Evolutionary conservation across 2,888 invertebrate species (phyloP).

Genomic region (Venustoraphidia nigricollis): DNA sequence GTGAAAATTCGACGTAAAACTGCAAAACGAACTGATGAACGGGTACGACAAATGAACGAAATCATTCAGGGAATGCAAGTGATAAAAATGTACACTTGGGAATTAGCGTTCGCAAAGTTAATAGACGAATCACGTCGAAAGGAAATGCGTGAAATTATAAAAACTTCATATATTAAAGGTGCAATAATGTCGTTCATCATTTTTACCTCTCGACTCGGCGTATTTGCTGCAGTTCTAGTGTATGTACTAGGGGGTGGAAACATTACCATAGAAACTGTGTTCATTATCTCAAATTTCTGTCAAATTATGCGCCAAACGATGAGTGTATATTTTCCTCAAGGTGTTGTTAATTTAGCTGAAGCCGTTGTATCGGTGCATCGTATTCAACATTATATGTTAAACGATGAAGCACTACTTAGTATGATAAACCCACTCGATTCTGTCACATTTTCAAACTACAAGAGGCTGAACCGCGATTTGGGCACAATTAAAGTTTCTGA

Average conservation of each 20-base stretch:
- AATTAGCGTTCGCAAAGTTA: conserved; percentile 61
- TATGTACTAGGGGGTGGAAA: conserved; percentile 31
- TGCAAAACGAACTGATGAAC: conserved; percentile 63
- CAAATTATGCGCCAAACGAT: conserved; percentile 43
- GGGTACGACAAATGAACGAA: conserved; percentile 78
- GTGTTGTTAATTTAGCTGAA: conserved; percentile 40
- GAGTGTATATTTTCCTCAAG: conserved; percentile 44
- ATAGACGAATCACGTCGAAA: conserved; percentile 40
- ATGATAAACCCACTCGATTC: conserved; percentile 21
- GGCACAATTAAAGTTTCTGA: conserved; percentile 13
- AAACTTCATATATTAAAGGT: conserved; percentile 46
- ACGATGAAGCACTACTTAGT: conserved; percentile 20
- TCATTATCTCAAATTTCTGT: conserved; percentile 42
- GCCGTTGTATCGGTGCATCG: conserved; percentile 35
- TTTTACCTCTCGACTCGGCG: conserved; percentile 53
- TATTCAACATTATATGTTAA: conserved; percentile 19
- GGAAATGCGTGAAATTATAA: conserved; percentile 39
- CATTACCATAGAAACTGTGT: conserved; percentile 29
- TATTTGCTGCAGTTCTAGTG: conserved; percentile 47
- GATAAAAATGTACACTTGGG: conserved; percentile 93
- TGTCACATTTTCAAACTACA: background rate
- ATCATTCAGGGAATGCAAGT: conserved; percentile 78
- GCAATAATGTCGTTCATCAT: conserved; percentile 53
- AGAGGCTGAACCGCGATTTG: background rate
- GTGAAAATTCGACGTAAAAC: conserved; percentile 37